phyloP scores from a whole-genome alignment of 35 echinoderm and acorn worm species.

The Hemicentrotus pulcherrimus region DNA sequence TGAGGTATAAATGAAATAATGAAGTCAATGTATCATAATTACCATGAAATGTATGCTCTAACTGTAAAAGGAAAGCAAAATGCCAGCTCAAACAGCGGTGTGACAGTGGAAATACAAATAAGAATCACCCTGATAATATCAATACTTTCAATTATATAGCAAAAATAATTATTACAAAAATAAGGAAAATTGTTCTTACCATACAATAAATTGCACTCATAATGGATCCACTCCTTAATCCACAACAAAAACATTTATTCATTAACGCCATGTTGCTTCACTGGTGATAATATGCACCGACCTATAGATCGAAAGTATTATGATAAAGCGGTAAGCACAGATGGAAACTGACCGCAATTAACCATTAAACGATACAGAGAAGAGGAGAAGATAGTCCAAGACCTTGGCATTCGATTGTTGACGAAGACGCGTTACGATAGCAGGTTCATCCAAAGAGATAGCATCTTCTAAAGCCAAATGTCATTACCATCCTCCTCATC shows the following conservation, averaged over 20 bases:
- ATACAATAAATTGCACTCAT: constrained; percentile 22
- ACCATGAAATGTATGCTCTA: too few relatives aligned
- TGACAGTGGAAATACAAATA: too few relatives aligned
- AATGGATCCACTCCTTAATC: constrained; percentile 27
- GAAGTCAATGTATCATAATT: too few relatives aligned
- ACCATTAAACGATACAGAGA: too few relatives aligned
- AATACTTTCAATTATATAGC: too few relatives aligned
- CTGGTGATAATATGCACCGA: background rate
- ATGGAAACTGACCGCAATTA: too few relatives aligned
- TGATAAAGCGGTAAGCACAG: too few relatives aligned
- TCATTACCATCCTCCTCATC: background rate
- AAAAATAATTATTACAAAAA: background rate
- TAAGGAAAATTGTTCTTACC: background rate
- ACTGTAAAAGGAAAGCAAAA: too few relatives aligned
- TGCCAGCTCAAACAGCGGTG: too few relatives aligned
- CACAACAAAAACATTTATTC: constrained; percentile 20
- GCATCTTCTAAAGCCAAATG: background rate
- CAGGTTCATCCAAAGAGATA: background rate
- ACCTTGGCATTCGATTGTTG: background rate
- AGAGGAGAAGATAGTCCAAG: background rate
- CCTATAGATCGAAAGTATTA: too few relatives aligned
- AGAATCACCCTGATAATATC: background rate
- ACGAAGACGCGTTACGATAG: background rate
- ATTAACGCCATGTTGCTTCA: background rate
- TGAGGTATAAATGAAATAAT: too few relatives aligned